These are phyloP conservation scores for Hyposmocoma kahamanoa DNA, from an alignment of 1,140 invertebrate species.

Conservation along the genomic window DNA sequence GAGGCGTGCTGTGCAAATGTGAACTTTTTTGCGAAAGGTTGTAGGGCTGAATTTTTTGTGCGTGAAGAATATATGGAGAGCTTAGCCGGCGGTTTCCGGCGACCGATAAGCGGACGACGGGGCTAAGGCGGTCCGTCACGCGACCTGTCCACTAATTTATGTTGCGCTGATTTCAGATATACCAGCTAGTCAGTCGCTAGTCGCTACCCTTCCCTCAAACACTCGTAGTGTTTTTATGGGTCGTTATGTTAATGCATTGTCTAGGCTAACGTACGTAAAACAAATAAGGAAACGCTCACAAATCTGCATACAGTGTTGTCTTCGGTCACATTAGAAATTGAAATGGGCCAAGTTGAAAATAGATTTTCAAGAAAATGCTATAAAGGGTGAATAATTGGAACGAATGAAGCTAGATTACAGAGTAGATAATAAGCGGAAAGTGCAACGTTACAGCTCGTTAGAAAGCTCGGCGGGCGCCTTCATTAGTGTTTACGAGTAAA, in stretches of 20 bases:
- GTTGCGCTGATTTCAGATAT: constrained; percentile 65
- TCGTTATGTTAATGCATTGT: constrained; percentile 50
- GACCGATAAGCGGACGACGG: constrained; percentile 64
- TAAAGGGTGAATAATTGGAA: constrained; percentile 7
- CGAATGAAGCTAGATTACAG: constrained; percentile 31
- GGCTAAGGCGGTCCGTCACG: constrained; percentile 61
- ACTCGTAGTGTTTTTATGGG: constrained; percentile 43
- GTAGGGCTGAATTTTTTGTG: constrained; percentile 40
- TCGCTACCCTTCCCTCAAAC: constrained; percentile 34
- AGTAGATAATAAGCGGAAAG: constrained; percentile 39
- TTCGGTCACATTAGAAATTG: constrained; percentile 21
- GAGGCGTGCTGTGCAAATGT: constrained; percentile 28
- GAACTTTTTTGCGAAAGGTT: constrained; percentile 29
- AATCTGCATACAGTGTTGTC: constrained; percentile 31
- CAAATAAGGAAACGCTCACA: constrained; percentile 16
- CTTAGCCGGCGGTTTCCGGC: constrained; percentile 53
- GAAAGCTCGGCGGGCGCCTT: constrained; percentile 29
- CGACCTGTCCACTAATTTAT: constrained; percentile 66
- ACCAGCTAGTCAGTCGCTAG: constrained; percentile 26
- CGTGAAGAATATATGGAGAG: constrained; percentile 15
- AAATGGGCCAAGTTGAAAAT: constrained; percentile 7
- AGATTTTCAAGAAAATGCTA: not conserved
- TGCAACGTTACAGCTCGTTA: constrained; percentile 45
- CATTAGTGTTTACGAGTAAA: constrained; percentile 50
- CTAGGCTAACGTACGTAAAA: constrained; percentile 33